phyloP scores from a whole-genome alignment of 2,888 invertebrate species.

The Dasysyrphus albostriatus region DNA sequence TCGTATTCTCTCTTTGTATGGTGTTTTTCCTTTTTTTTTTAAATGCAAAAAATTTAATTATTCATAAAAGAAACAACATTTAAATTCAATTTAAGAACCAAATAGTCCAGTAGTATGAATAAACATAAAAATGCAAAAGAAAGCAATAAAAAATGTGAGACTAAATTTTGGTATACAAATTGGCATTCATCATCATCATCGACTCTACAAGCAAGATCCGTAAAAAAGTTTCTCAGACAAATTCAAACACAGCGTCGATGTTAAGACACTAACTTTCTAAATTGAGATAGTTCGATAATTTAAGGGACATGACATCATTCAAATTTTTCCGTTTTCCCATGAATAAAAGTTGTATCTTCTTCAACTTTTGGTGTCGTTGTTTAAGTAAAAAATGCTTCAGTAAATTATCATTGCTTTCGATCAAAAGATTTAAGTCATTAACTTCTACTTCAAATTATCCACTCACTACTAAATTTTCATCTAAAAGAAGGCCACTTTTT shows the following conservation, averaged over 20 bases:
- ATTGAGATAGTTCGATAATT: too few relatives aligned
- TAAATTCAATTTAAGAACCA: neutral
- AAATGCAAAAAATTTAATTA: constrained; percentile 29
- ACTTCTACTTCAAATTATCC: too few relatives aligned
- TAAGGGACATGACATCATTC: too few relatives aligned
- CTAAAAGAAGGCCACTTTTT: too few relatives aligned
- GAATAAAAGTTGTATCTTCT: too few relatives aligned
- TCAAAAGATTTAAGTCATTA: too few relatives aligned
- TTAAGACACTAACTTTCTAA: too few relatives aligned
- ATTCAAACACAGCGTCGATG: neutral
- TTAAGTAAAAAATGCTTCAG: too few relatives aligned
- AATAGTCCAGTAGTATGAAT: neutral
- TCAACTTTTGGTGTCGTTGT: too few relatives aligned
- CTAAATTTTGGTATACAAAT: neutral
- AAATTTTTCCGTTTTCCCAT: too few relatives aligned
- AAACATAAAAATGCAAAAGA: neutral
- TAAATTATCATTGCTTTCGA: too few relatives aligned
- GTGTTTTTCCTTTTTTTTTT: constrained; percentile 40
- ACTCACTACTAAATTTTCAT: too few relatives aligned
- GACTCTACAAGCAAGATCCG: neutral
- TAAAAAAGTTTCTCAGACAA: neutral
- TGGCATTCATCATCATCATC: neutral
- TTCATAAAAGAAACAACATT: constrained; percentile 3
- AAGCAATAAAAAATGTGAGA: neutral
- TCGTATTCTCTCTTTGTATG: constrained; percentile 44